phyloP scores from a whole-genome alignment of 2,888 invertebrate species.

The Neocrepidodera transversa region DNA sequence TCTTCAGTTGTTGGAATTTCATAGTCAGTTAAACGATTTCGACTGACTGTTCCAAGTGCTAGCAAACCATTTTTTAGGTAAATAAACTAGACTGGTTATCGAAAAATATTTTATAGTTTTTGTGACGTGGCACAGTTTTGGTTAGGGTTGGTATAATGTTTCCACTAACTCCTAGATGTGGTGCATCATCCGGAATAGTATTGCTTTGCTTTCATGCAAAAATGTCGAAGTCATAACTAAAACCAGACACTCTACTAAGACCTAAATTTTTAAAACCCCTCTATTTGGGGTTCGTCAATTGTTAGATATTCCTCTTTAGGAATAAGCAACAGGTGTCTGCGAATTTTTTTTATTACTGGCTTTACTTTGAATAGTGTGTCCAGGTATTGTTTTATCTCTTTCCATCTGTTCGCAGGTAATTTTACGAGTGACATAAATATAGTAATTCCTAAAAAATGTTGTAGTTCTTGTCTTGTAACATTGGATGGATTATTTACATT shows the following conservation, averaged over 20 bases:
- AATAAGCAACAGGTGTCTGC: conserved; percentile 14
- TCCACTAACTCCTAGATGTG: conserved; percentile 14
- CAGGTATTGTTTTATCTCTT: conserved; percentile 10
- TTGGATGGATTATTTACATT: conserved; percentile 11
- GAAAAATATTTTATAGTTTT: conserved; percentile 16
- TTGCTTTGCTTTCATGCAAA: conserved; percentile 15
- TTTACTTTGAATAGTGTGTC: conserved; percentile 14
- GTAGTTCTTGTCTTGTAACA: conserved; percentile 3
- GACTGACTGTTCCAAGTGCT: neutral
- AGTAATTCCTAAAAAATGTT: conserved; percentile 8
- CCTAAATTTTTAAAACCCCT: conserved; percentile 14
- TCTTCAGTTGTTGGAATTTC: neutral
- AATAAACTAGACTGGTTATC: conserved; percentile 10
- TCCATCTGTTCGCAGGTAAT: conserved; percentile 1
- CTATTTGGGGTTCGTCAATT: conserved; percentile 2
- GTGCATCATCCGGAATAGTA: neutral
- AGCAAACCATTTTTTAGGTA: conserved; percentile 3
- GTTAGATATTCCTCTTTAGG: conserved; percentile 6
- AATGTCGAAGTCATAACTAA: conserved; percentile 14
- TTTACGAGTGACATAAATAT: conserved; percentile 2
- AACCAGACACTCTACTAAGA: conserved; percentile 15
- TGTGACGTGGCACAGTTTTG: conserved; percentile 10
- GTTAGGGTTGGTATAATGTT: conserved; percentile 11
- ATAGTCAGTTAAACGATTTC: neutral
- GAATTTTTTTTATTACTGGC: conserved; percentile 16